These are phyloP conservation scores for Erebia ligea DNA, from an alignment of 2,888 invertebrate genomes.

Conservation along the genomic window DNA sequence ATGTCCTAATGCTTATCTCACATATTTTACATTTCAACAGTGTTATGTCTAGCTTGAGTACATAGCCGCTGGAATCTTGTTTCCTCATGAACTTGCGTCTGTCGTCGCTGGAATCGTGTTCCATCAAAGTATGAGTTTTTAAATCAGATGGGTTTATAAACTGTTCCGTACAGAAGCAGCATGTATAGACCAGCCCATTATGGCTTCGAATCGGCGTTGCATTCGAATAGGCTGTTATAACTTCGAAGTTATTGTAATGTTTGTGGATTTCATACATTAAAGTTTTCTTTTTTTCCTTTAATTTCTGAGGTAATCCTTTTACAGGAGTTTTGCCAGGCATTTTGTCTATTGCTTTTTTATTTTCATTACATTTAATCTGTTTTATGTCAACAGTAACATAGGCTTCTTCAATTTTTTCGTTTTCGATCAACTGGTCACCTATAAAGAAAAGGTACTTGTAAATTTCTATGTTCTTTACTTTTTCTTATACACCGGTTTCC, in stretches of 20 bases:
- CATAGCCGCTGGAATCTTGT: background rate
- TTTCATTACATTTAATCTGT: background rate
- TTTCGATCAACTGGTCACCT: background rate
- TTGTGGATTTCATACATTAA: background rate
- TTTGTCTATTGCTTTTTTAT: background rate
- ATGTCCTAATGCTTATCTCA: background rate
- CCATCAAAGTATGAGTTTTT: slow-evolving; percentile 6
- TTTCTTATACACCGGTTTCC: no score
- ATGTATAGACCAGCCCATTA: background rate
- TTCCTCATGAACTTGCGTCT: slow-evolving; percentile 7
- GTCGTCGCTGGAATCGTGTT: slow-evolving; percentile 4
- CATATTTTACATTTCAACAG: slow-evolving; percentile 11
- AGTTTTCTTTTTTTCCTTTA: background rate
- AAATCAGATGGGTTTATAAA: slow-evolving; percentile 7
- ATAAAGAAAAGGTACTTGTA: background rate
- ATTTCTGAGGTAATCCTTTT: no score
- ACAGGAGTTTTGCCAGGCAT: no score
- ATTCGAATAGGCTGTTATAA: background rate
- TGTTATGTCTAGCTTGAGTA: slow-evolving; percentile 17
- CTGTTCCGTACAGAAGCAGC: slow-evolving; percentile 13
- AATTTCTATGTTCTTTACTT: background rate
- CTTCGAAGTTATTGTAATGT: slow-evolving; percentile 13
- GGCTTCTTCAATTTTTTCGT: background rate
- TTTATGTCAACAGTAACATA: background rate
- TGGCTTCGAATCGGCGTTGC: slow-evolving; percentile 12